These are phyloP conservation scores for Uromys caudimaculatus DNA, from an alignment of 2,797 vertebrate genomes.

Conservation along the genomic window DNA sequence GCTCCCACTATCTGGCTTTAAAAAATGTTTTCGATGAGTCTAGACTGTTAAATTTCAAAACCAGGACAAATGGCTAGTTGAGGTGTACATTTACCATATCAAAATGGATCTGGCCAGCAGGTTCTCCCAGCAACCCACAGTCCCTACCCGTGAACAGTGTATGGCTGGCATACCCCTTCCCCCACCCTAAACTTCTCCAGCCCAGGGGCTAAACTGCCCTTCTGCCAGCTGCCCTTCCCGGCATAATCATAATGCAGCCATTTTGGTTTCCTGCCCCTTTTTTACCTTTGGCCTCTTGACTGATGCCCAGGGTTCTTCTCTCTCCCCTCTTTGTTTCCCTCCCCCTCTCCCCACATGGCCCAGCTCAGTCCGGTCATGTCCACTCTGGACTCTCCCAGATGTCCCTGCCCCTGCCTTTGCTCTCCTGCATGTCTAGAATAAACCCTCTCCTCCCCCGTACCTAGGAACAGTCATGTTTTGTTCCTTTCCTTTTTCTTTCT, in stretches of 20 bases:
- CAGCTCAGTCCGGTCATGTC: too few species aligned
- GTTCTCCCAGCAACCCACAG: not conserved
- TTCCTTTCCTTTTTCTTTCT: too few species aligned
- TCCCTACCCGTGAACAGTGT: not conserved
- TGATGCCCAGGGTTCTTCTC: not conserved
- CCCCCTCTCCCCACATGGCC: too few species aligned
- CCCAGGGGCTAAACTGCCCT: not conserved
- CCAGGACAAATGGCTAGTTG: not conserved
- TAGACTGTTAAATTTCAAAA: not conserved
- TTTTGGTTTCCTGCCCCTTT: not conserved
- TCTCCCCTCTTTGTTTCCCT: not conserved
- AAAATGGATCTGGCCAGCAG: not conserved
- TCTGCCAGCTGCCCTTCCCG: too few species aligned
- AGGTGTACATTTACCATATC: not conserved
- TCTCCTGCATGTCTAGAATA: too few species aligned
- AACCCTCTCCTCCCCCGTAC: too few species aligned
- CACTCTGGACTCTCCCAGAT: too few species aligned
- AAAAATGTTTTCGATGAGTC: not conserved
- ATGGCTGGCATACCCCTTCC: not conserved
- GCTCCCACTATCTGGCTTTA: too few species aligned
- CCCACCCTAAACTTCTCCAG: not conserved
- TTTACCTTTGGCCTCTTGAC: not conserved
- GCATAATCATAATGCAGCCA: not conserved
- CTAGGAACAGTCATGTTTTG: too few species aligned
- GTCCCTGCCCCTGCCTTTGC: too few species aligned